Evolutionary conservation across 2,797 vertebrate species (phyloP).

Genomic region (Sebastes hopkinsi): DNA sequence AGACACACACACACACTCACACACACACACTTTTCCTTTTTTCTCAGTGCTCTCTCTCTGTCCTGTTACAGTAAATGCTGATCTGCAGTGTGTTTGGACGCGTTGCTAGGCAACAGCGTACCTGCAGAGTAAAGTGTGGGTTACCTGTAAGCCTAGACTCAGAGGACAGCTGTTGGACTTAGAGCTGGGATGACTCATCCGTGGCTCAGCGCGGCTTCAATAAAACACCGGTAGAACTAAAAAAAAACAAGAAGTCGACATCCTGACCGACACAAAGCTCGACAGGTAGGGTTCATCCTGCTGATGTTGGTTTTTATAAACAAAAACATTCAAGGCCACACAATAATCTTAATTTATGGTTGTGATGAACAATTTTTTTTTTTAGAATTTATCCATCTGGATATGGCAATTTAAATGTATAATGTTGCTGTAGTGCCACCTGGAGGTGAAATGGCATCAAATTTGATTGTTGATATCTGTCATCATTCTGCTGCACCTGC

Average conservation of each 20-base stretch:
- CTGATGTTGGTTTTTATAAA: background rate
- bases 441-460: background rate
- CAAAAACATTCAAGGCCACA: background rate
- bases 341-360: background rate
- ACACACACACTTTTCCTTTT: too few relatives aligned
- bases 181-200: background rate
- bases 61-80: background rate
- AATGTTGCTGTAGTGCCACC: background rate
- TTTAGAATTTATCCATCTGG: background rate
- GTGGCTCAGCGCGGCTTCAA: background rate
- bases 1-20: too few relatives aligned
- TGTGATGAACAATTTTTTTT: background rate
- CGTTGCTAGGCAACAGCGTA: conserved; percentile 47
- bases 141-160: conserved; percentile 57
- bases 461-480: background rate
- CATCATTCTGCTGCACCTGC: background rate
- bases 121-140: conserved; percentile 34
- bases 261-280: background rate
- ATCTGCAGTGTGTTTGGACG: conserved; percentile 17
- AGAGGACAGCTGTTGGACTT: conserved; percentile 7
- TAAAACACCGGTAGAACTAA: background rate
- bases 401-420: background rate
- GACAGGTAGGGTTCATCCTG: conserved; percentile 31
- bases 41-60: too few relatives aligned
- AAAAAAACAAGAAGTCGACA: background rate